Base-by-base conservation (phyloP, 2,113 vertebrate genomes). In the Dipodomys stephensi region DNA sequence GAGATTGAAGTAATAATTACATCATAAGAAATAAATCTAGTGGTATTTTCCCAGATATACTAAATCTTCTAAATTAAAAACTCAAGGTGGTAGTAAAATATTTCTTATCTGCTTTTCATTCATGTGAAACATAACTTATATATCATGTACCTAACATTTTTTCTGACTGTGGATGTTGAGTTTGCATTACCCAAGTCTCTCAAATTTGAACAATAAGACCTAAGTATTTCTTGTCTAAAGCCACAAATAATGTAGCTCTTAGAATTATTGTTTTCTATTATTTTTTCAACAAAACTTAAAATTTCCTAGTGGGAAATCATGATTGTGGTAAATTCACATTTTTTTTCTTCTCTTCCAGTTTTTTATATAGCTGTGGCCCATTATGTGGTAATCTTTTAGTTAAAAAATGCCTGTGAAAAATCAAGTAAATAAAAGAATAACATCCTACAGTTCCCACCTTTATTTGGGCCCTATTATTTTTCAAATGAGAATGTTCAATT, bases 1-100 rank as follows among this genome's bases (percentile, higher is more conserved):
- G 49, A 91, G 87, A 83, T 15, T 89, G 20, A 85, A 90, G 13
- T 49, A 77, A 22, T 73, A 83, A 85, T 80, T 93, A 88, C 20
- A 87, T 71, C 30, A 93, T 53, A 20, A 53, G 90, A 92, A 83
- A 62, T 28, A 71, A 73, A 6, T 77, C 80, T 91, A 22, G n/a
- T 77, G 15, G 87, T 11, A 3, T 4, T n/a, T 22, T 74, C 0
- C 30, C 93, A 88, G 81, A 11, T 68, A 83, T 57, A 65, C 46
- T 44, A 3, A 87, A 64, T 91, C 19, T 67, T 88, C 1, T 28
- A 72, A 74, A 10, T 6, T 11, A 22, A 11, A 1, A 65, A 68
- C 1, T 88, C 10, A 79, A 23, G 67, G 22, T 72, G 2, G 3
- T 32, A 30, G 44, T 53, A 92, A 90, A 86, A 77, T 46, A 13